These are phyloP conservation scores for Rhogogaster chlorosoma DNA, from an alignment of 2,888 invertebrate species.

Conservation along the genomic window DNA sequence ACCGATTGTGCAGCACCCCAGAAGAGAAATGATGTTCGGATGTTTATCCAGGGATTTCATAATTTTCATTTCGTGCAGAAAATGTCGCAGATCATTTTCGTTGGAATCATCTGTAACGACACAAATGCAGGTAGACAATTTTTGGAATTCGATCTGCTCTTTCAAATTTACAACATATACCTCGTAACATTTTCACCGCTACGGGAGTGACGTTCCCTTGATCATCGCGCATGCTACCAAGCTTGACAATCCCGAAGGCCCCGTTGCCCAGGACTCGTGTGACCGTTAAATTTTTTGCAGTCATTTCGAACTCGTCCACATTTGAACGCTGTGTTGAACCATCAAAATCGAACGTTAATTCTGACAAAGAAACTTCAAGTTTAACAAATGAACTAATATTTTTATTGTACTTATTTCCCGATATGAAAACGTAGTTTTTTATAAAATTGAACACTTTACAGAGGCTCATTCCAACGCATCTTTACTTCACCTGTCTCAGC, in stretches of 20 bases:
- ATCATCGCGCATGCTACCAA: constrained; percentile 82
- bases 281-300: constrained; percentile 85
- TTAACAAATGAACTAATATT: not conserved
- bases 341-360: not conserved
- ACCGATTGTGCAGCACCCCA: constrained; percentile 86
- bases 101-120: constrained; percentile 84
- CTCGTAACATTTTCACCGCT: constrained; percentile 93
- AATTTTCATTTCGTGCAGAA: constrained; percentile 90
- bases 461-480: not conserved
- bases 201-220: constrained; percentile 79
- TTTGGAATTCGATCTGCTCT: not conserved
- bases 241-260: constrained; percentile 90
- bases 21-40: constrained; percentile 90
- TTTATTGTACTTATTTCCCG: no score
- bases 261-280: constrained; percentile 89
- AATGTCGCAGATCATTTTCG: constrained; percentile 86
- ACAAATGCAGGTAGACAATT: not conserved
- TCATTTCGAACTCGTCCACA: constrained; percentile 62
- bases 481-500: not conserved
- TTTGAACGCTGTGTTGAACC: not conserved
- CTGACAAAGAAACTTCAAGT: not conserved
- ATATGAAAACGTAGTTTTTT: no score
- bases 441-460: not conserved
- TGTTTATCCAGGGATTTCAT: constrained; percentile 93
- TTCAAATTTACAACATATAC: constrained; percentile 78